Base-by-base conservation (phyloP, 1,140 invertebrate species). In the Panagrolaimus sp. region DNA sequence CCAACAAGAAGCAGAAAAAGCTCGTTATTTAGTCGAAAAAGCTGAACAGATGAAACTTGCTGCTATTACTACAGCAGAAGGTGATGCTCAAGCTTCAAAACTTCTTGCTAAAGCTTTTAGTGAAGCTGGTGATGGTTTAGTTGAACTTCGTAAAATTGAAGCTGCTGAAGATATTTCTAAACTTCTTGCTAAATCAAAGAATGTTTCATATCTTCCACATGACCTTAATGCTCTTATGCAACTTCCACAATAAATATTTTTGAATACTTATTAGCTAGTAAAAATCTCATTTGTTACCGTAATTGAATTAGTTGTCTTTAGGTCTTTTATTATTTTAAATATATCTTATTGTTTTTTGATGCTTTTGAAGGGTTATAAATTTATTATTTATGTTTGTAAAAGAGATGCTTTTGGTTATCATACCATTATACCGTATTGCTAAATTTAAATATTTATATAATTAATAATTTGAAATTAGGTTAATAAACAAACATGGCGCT, bases 81-180 rank as follows among this genome's bases (percentile, higher is more conserved):
- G 96, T 85, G 96, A 99, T 84, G 91, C 94, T 8, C 82, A 85
- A 71, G 96, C 94, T 74, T 96, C 96, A 11, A 85, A 87, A 71
- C 85, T 99, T 53, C 83, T 99, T 91, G 94, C 4, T 91, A 98
- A 82, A 91, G 89, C 11, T 72, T 82, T 83, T 68, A 62, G 70
- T 16, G 89, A 89, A 72, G 90, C 91, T 71, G 93, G 93, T 68
- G 93, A 96, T 82, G 96, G 93, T 87, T 86, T 99, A 8, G 92
- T 89, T 16, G 96, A 99, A 83, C 87, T 99, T 44, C 87, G 96
- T 84, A 90, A 94, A 87, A 92, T 99, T 77, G 96, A 99, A 88
- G 95, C 96, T 8, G 92, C 95, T 0, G 96, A 99, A 88, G 96
- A 99, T 76, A 98, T 99, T 83, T 95, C 96, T 0, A 91, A 91